Evolutionary conservation across 2,888 invertebrate genomes (phyloP), one percentile per base, ranked within the genome.

Genomic region (Xylocampa areola): DNA sequence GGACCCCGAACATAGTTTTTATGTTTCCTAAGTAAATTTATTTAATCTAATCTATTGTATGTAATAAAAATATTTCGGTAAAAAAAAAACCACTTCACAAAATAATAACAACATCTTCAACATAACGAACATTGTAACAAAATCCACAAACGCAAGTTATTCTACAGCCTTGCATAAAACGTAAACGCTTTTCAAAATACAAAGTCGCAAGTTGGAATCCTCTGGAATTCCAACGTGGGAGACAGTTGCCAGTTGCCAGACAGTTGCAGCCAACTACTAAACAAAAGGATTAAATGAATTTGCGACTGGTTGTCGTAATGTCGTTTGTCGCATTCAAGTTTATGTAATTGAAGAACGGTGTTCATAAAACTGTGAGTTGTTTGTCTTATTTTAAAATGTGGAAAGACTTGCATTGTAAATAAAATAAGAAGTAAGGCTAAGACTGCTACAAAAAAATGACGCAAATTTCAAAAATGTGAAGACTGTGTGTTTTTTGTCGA

Each of bases 241-340:
- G 49, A 33, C 45, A 51, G 66, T 60, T 58, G 36, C 40, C 27
- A 59, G 62, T 63, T 68, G 59, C 48, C 73, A 66, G 61, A 51
- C 47, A 47, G 62, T 67, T 68, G 33, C 60, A 53, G 50, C 47
- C 43, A 47, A 79, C 70, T 73, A 69, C 59, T 60, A 66, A 70
- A 80, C 76, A 75, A 79, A 73, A 69, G 61, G 63, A 77, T 74
- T 76, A 68, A 69, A 70, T 73, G 43, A 60, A 61, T 63, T 58
- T 63, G 59, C 58, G 14, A 52, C 48, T 52, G 14, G 35, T 50
- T 17, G 21, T 51, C 40, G 52, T 27, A 21, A 33, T 54, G 59
- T 51, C 50, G 55, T 62, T 50, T 62, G 64, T 64, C 43, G 33
- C 29, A 41, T 39, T 19, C 11, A 10, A 45, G 25, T 47, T 16